Evolutionary conservation across 1,140 invertebrate genomes (phyloP), one percentile per base, ranked within the genome.

Genomic region (Armadillidium nasatum): DNA sequence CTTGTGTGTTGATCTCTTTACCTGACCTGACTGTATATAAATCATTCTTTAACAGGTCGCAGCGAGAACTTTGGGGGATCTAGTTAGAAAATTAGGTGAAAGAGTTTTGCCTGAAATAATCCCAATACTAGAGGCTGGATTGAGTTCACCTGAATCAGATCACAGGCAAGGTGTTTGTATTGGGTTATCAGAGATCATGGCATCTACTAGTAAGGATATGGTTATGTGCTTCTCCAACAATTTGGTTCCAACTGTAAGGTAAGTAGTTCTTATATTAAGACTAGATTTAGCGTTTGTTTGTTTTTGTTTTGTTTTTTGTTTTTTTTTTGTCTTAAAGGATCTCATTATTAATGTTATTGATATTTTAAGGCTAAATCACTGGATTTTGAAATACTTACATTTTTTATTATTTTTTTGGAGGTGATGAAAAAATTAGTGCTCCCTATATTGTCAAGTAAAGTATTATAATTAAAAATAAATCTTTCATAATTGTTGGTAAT

Each of bases 151-250:
- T 70, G 89, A 93, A 70, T 85, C 94, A 10, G 96, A 98, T 86
- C 95, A 98, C 85, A 87, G 97, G 44, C 95, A 99, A 86, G 97
- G 97, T 82, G 97, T 99, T 11, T 98, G 97, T 85, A 98, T 99
- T 84, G 97, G 97, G 7, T 87, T 99, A 0, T 95, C 94, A 0
- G 98, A 99, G 88, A 99, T 99, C 81, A 97, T 99, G 91, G 90
- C 91, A 4, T 97, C 96, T 60, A 98, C 96, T 3, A 96, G 93
- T 73, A 90, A 91, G 82, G 97, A 99, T 82, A 97, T 98, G 91
- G 93, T 97, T 9, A 85, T 96, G 0, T 92, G 92, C 3, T 97
- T 96, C 86, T 94, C 96, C 0, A 94, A 98, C 84, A 97, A 93
- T 82, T 86, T 99, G 72, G 94, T 99, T n/a, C 96, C 96, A n/a